Conservation (phyloP, 2,113 vertebrate genomes). For the Ivindomyrus marchei region DNA sequence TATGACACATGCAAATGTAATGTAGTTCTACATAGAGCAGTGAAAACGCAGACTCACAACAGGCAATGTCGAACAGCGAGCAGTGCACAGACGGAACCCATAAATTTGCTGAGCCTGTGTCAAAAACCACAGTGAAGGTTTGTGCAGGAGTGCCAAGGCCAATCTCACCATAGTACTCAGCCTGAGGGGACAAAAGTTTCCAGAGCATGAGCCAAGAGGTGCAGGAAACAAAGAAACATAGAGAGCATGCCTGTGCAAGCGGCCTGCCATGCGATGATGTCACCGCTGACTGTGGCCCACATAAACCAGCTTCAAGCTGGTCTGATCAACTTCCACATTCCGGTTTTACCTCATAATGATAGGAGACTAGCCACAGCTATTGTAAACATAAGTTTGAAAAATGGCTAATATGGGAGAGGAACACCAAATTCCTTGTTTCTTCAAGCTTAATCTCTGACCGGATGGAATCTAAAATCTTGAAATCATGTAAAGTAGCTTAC, state of each 20-base stretch:
- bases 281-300: not conserved
- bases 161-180: conserved; percentile 85
- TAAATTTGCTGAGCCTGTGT: conserved; percentile 93
- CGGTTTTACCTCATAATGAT: not conserved
- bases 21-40: not conserved
- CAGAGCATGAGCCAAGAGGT: not conserved
- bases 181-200: conserved; percentile 52
- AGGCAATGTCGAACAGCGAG: conserved; percentile 74
- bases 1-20: not conserved
- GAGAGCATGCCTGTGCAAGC: not conserved
- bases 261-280: not conserved
- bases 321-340: not conserved
- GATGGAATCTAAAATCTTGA: not conserved
- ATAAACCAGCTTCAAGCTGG: not conserved
- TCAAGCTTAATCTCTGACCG: not conserved
- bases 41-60: conserved; percentile 73
- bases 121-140: conserved; percentile 86
- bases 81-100: conserved; percentile 91
- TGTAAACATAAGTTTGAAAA: not conserved
- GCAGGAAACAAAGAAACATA: not conserved
- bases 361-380: not conserved
- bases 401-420: not conserved
- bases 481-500: conserved; percentile 2
- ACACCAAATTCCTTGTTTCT: not conserved
- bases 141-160: conserved; percentile 79